phyloP scores from a whole-genome alignment of 2,888 invertebrate genomes.

The Idaea aversata region DNA sequence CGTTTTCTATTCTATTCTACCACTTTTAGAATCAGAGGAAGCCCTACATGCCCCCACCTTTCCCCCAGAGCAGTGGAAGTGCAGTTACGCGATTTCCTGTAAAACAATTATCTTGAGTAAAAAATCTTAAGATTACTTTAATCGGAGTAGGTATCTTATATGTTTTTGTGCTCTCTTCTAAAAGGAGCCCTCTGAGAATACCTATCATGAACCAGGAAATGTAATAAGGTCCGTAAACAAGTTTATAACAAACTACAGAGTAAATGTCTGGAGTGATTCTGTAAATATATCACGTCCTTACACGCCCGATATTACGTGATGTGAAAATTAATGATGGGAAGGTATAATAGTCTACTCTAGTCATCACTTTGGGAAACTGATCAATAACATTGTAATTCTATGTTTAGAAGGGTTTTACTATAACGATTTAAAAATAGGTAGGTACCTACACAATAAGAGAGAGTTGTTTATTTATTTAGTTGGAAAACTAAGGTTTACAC shows the following conservation, averaged over 20 bases:
- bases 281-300: conserved; percentile 28
- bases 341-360: not conserved
- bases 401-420: not conserved
- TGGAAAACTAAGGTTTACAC: too few relatives aligned
- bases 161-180: not conserved
- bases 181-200: not conserved
- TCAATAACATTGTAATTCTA: not conserved
- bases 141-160: not conserved
- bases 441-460: too few relatives aligned
- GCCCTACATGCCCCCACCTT: too few relatives aligned
- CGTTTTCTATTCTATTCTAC: too few relatives aligned
- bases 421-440: too few relatives aligned
- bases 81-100: too few relatives aligned
- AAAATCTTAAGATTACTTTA: too few relatives aligned
- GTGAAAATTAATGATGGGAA: conserved; percentile 20
- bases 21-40: too few relatives aligned
- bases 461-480: too few relatives aligned
- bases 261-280: conserved; percentile 23
- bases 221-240: conserved; percentile 18
- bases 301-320: conserved; percentile 20
- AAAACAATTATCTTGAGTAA: too few relatives aligned
- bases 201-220: conserved; percentile 14
- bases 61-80: too few relatives aligned
- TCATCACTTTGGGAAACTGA: not conserved
- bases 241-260: conserved; percentile 17